These are phyloP conservation scores for Hyaena hyaena DNA, from an alignment of 2,113 vertebrate species.

Conservation along the genomic window DNA sequence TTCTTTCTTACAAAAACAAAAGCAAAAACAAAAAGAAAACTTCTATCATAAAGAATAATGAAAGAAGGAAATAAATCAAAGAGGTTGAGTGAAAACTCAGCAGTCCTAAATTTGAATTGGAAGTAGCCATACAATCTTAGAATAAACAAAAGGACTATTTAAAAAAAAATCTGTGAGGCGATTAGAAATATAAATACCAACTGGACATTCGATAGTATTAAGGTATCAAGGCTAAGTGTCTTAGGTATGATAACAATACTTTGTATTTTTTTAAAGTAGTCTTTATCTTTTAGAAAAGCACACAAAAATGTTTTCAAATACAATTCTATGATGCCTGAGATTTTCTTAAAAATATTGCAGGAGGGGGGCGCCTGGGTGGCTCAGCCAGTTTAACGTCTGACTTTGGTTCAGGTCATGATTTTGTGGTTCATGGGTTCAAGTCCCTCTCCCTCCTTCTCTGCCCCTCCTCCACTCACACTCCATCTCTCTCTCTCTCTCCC, in stretches of 20 bases:
- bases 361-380: too few species aligned
- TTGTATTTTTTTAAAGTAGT: neutral
- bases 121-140: neutral
- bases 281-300: conserved; percentile 37
- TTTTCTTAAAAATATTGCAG: neutral
- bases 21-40: neutral
- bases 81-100: neutral
- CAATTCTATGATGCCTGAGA: neutral
- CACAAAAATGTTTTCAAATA: neutral
- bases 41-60: neutral
- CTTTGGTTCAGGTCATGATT: too few species aligned
- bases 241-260: neutral
- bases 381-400: too few species aligned
- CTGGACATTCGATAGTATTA: neutral
- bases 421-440: too few species aligned
- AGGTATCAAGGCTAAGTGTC: neutral
- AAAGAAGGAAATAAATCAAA: neutral
- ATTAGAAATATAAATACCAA: neutral
- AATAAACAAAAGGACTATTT: neutral
- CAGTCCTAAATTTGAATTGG: neutral
- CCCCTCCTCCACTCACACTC: too few species aligned
- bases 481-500: too few species aligned
- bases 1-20: neutral
- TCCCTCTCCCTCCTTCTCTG: too few species aligned
- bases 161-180: neutral